Percentiles rank a stretch among this genome's conserved stretches.
These are phyloP conservation scores for Scatophagus argus DNA, from an alignment of 2,113 vertebrate genomes.

Conservation along the genomic window DNA sequence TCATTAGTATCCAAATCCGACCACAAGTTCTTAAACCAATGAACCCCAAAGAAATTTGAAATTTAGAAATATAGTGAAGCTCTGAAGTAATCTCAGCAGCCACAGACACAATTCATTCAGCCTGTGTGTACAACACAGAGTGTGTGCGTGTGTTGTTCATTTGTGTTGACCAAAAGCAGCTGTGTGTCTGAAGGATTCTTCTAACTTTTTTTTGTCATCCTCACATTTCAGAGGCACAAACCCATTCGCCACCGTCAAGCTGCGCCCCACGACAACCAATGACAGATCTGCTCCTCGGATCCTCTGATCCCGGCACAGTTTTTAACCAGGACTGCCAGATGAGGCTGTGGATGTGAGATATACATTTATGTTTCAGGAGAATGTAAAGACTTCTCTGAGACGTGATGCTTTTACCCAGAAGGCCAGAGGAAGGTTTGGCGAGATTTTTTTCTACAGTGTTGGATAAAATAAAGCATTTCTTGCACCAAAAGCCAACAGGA, in stretches of 20 bases:
- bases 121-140: constrained; percentile 14
- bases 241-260: constrained; percentile 93
- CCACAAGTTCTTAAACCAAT: not conserved
- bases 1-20: not conserved
- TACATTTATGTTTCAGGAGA: constrained; percentile 22
- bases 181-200: constrained; percentile 14
- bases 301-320: constrained; percentile 64
- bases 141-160: not conserved
- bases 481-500: constrained; percentile 15
- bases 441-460: constrained; percentile 27
- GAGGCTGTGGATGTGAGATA: not conserved
- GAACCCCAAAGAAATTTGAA: not conserved
- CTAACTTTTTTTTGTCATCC: constrained; percentile 63
- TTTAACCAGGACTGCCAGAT: constrained; percentile 25
- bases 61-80: not conserved
- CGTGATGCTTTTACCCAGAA: constrained; percentile 10
- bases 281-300: constrained; percentile 90
- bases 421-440: not conserved
- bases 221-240: constrained; percentile 88
- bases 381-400: constrained; percentile 9
- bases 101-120: not conserved
- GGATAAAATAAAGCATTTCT: constrained; percentile 1
- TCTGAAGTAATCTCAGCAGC: not conserved
- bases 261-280: constrained; percentile 90
- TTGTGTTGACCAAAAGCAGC: constrained; percentile 14